phyloP scores from a whole-genome alignment of 2,113 vertebrate species.

The Pelvicachromis taeniatus region DNA sequence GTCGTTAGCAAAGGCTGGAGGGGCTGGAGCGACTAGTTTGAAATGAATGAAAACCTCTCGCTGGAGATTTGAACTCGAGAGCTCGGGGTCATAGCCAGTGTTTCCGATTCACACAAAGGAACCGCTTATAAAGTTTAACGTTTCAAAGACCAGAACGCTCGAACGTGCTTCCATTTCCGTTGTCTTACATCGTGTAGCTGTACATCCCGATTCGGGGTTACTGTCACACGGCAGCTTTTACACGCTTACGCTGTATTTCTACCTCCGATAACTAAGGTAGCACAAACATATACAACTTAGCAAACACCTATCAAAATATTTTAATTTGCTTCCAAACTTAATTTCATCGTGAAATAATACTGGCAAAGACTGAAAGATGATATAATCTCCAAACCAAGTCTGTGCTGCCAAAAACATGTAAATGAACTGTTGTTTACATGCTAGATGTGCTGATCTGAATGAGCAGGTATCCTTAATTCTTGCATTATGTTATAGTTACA shows the following conservation, averaged over 20 bases:
- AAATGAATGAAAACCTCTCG: slow-evolving; percentile 25
- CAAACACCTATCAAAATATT: neutral
- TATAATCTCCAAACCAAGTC: neutral
- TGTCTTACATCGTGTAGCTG: neutral
- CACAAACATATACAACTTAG: neutral
- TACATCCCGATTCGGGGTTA: neutral
- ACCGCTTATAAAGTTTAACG: neutral
- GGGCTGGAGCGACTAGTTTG: neutral
- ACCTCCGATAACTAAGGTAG: neutral
- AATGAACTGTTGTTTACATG: neutral
- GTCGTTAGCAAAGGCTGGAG: neutral
- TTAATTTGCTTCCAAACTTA: neutral
- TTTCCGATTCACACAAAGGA: neutral
- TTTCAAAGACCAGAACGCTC: neutral
- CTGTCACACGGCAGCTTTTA: neutral
- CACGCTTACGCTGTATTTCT: neutral
- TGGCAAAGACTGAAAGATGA: neutral
- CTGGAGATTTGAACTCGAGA: neutral
- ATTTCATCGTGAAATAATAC: neutral
- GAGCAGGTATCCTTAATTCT: neutral
- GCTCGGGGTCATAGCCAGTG: accelerated
- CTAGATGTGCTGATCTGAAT: neutral
- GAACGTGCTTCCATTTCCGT: slow-evolving; percentile 2
- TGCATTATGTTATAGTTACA: neutral
- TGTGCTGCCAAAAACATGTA: neutral